Evolutionary conservation across 2,797 vertebrate species (phyloP).

Genomic region (Pteropus rufus): DNA sequence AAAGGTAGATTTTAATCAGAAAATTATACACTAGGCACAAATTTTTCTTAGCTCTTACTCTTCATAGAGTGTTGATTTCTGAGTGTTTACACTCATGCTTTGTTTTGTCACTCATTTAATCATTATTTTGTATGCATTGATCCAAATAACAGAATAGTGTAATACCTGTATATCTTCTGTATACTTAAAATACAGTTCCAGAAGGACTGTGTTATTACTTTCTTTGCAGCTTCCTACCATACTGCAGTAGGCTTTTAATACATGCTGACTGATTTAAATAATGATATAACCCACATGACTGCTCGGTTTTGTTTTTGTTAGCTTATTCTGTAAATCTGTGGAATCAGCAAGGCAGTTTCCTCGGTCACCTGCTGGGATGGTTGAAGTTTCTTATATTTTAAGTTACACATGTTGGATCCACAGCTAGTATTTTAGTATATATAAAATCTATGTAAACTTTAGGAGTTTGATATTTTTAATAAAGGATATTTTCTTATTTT

Average conservation of each 20-base stretch:
- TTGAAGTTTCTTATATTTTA: background rate
- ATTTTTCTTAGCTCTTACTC: background rate
- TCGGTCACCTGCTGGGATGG: background rate
- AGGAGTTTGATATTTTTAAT: background rate
- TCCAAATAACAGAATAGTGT: background rate
- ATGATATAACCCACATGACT: background rate
- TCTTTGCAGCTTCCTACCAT: background rate
- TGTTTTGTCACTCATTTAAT: background rate
- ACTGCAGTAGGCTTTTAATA: background rate
- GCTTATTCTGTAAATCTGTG: background rate
- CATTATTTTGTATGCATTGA: background rate
- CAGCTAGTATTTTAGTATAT: background rate
- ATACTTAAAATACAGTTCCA: background rate
- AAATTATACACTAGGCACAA: background rate
- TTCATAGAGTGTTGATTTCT: background rate
- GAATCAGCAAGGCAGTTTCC: background rate
- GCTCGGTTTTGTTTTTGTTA: background rate
- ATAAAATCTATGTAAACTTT: background rate
- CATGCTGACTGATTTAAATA: background rate
- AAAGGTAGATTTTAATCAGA: background rate
- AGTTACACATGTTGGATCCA: background rate
- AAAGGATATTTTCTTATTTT: background rate
- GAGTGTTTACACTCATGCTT: background rate
- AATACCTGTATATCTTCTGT: background rate
- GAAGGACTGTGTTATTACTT: background rate